A percentile compares a stretch with the other conserved stretches of the same genome.
These are phyloP conservation scores for Drosophila ogumai DNA, from an alignment of 1,140 invertebrate genomes.

Conservation along the genomic window DNA sequence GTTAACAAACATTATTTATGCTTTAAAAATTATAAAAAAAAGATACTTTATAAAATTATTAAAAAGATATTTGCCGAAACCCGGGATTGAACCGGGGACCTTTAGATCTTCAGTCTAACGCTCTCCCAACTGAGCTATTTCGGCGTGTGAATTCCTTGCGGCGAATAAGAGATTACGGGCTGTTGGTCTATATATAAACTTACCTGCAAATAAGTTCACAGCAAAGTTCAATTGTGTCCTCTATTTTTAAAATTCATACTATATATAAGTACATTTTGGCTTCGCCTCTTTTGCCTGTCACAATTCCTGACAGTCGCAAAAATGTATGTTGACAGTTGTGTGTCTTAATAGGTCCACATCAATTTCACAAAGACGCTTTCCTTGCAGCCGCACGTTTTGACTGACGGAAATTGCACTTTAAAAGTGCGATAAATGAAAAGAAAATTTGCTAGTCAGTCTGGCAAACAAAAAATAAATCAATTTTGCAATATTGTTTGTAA, in stretches of 20 bases:
- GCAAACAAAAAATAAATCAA: not conserved
- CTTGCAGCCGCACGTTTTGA: constrained; percentile 42
- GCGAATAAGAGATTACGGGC: not conserved
- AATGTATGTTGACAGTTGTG: constrained; percentile 59
- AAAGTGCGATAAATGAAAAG: not conserved
- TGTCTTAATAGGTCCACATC: constrained; percentile 54
- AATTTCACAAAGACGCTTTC: constrained; percentile 42
- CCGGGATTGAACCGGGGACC: constrained; percentile 91
- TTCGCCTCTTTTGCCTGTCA: constrained; percentile 17
- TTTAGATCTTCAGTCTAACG: constrained; percentile 93
- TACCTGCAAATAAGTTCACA: not conserved
- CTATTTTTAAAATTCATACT: constrained; percentile 20
- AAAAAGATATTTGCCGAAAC: constrained; percentile 88
- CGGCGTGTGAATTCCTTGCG: constrained; percentile 80
- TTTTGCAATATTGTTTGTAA: constrained; percentile 7
- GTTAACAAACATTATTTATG: too few species aligned
- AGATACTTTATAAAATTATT: not conserved
- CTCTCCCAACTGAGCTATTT: constrained; percentile 93
- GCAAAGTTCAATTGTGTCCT: constrained; percentile 7
- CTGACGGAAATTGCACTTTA: constrained; percentile 2
- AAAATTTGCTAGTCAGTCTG: not conserved
- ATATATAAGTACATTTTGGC: constrained; percentile 1
- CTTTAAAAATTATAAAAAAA: too few species aligned
- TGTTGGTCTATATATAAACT: not conserved
- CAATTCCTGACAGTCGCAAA: constrained; percentile 48